Evolutionary conservation across 2,888 invertebrate species (phyloP), one percentile per base, ranked within the genome.

Genomic region (Limnephilus rhombicus): DNA sequence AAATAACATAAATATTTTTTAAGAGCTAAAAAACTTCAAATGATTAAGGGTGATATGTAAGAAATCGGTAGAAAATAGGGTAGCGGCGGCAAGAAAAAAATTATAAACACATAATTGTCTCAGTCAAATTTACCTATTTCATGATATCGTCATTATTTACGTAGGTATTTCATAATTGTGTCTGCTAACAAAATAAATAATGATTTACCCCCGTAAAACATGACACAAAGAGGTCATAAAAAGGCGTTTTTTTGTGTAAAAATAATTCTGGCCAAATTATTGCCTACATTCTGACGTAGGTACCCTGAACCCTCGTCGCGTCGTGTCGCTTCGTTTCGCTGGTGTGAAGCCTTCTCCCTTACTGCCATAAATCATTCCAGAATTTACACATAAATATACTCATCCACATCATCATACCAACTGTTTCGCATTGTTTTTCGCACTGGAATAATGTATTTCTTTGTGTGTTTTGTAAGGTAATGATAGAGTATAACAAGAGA

Each of bases 361-460:
- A 15, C 45, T 15, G 12, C 81, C 82, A 82, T 90, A 82, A 82
- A 90, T 90, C 82, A 90, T 45, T 90, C n/a, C n/a, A 15, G 41
- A 82, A 82, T 90, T 90, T 82, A 90, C 90, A 90, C 49, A 90
- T 90, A 90, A 90, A 90, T 81, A 89, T 80, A 89, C 24, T 37
- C 49, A n/a, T 86, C 88, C 86, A 49, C 86, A 86, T 86, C 45
- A 86, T 86, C 86, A 86, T 86, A 37, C 86, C 88, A n/a, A 80
- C 49, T 86, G 45, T 49, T 86, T 86, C 31, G 37, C 80, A 37
- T 80, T 89, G 88, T 89, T 89, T 88, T 87, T 87, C 11, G 24
- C 18, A 83, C 83, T 9, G 83, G 24, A 83, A 83, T 83, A 86
- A 86, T 45, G 45, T 68, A 68, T 68, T 68, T 68, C 68, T 68